A percentile compares a stretch with the other conserved stretches of the same genome.
Conservation (phyloP, 1,140 invertebrate genomes). For the Megathymus violae region DNA sequence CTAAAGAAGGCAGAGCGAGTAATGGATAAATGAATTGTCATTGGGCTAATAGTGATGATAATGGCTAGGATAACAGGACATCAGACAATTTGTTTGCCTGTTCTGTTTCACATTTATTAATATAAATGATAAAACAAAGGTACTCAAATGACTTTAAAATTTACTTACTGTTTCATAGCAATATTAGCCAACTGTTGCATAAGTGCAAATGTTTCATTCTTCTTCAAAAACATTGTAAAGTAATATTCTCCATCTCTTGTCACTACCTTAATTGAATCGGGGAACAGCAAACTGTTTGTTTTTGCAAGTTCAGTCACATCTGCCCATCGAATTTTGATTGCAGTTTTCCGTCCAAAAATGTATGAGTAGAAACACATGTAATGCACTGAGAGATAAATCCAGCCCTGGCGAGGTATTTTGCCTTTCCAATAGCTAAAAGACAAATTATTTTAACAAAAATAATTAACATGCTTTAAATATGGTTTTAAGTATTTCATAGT, state of each 20-base stretch:
- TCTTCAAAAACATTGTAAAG: conserved; percentile 96
- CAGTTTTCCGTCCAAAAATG: conserved; percentile 95
- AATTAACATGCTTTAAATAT: too few relatives aligned
- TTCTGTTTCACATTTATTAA: too few relatives aligned
- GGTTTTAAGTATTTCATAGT: too few relatives aligned
- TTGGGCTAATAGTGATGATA: too few relatives aligned
- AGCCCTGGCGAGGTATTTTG: conserved; percentile 95
- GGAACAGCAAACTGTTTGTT: conserved; percentile 91
- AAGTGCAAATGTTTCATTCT: conserved; percentile 94
- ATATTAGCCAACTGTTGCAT: conserved; percentile 98
- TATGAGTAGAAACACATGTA: conserved; percentile 98
- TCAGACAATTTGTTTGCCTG: too few relatives aligned
- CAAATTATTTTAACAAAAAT: too few relatives aligned
- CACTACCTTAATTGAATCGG: conserved; percentile 93
- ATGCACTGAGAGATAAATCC: conserved; percentile 97
- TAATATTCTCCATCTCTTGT: conserved; percentile 93
- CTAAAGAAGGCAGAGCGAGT: too few relatives aligned
- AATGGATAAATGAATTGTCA: too few relatives aligned
- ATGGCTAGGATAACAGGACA: too few relatives aligned
- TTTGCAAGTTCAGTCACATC: conserved; percentile 90
- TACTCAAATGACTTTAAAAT: neutral
- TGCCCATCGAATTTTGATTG: conserved; percentile 93
- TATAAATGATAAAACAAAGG: too few relatives aligned
- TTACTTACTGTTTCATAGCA: conserved; percentile 94
- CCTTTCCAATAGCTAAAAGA: conserved; percentile 94